phyloP scores from a whole-genome alignment of 2,113 vertebrate genomes.

The Trogon surrucura region DNA sequence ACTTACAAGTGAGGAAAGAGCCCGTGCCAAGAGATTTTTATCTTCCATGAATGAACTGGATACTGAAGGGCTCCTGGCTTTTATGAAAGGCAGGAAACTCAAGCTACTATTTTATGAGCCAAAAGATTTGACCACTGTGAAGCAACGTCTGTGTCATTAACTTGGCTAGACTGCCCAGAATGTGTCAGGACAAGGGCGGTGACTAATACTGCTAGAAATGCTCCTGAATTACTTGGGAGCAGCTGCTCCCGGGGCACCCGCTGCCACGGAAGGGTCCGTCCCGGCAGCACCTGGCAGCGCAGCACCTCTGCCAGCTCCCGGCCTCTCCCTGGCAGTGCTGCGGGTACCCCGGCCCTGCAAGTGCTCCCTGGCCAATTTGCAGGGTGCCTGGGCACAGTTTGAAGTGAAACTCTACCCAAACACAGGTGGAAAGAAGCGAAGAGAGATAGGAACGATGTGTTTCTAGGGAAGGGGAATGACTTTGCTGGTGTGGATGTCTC shows the following conservation, averaged over 20 bases:
- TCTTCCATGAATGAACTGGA: constrained; percentile 54
- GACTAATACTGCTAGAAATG: constrained; percentile 25
- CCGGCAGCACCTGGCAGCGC: neutral
- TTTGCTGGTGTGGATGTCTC: neutral
- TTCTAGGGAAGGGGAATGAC: neutral
- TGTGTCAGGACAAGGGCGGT: neutral
- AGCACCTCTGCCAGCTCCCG: neutral
- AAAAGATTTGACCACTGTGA: constrained; percentile 52
- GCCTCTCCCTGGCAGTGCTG: neutral
- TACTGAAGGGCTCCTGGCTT: constrained; percentile 38
- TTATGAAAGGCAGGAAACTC: constrained; percentile 68
- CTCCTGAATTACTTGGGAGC: neutral
- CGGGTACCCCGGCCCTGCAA: neutral
- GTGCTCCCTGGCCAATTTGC: neutral
- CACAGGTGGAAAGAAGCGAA: neutral
- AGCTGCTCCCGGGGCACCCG: neutral
- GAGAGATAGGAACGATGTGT: neutral
- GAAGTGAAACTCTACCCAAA: neutral
- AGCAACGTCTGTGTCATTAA: constrained; percentile 50
- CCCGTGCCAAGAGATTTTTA: constrained; percentile 73
- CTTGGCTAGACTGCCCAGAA: constrained; percentile 29
- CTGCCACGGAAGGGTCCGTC: neutral
- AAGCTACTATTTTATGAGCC: constrained; percentile 52
- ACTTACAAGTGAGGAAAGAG: constrained; percentile 42
- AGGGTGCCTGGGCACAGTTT: neutral